A percentile compares a stretch with the other conserved stretches of the same genome.
Evolutionary conservation across 1,140 invertebrate species (phyloP).

Genomic region (Portunus trituberculatus): DNA sequence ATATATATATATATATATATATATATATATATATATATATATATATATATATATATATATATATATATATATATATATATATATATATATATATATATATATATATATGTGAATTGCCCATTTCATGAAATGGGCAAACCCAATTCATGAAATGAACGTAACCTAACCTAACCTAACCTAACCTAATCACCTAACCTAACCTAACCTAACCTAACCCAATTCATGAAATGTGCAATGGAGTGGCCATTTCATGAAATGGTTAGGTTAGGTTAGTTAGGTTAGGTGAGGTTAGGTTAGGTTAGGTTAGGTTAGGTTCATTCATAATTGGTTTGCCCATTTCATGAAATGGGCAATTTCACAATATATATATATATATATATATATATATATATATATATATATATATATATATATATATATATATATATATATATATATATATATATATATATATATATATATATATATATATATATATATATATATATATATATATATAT

Average conservation of each 20-base stretch:
- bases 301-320: no score
- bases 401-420: conserved; percentile 43
- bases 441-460: conserved; percentile 17
- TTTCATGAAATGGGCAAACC: no score
- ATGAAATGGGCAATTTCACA: no score
- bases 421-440: conserved; percentile 15
- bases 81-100: background rate
- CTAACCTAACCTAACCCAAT: no score
- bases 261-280: no score
- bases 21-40: background rate
- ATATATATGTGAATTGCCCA: no score
- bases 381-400: conserved; percentile 25
- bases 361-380: no score
- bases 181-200: no score
- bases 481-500: conserved; percentile 50
- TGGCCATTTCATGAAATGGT: no score
- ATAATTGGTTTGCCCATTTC: no score
- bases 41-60: background rate
- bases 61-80: background rate
- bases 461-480: conserved; percentile 45
- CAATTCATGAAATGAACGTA: background rate
- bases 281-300: no score
- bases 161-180: background rate
- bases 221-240: no score
- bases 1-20: background rate